phyloP scores from a whole-genome alignment of 1,140 invertebrate genomes.

The Drosophila mauritiana region DNA sequence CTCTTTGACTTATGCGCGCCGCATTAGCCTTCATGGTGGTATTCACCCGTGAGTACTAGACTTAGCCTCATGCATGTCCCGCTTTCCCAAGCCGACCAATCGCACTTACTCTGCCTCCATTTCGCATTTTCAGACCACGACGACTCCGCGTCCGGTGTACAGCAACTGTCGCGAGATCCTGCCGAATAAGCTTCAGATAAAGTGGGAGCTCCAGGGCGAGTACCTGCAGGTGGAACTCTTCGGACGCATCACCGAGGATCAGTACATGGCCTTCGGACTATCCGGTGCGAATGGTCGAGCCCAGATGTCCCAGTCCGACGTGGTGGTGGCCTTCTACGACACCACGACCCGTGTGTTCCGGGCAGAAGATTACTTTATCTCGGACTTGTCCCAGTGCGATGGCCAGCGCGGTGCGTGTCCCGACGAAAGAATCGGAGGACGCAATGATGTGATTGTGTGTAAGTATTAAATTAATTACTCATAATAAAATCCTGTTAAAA shows the following conservation, averaged over 20 bases:
- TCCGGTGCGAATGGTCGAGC: constrained; percentile 90
- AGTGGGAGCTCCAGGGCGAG: constrained; percentile 91
- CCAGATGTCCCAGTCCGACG: constrained; percentile 92
- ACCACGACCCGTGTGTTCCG: constrained; percentile 88
- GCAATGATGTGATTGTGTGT: constrained; percentile 91
- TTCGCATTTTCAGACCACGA: constrained; percentile 85
- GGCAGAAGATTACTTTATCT: constrained; percentile 94
- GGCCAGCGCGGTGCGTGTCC: constrained; percentile 93
- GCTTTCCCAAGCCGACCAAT: too few relatives aligned
- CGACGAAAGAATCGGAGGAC: constrained; percentile 91
- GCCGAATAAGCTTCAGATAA: constrained; percentile 91
- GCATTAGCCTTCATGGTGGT: constrained; percentile 93
- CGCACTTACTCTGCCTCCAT: background rate
- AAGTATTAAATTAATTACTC: constrained; percentile 1
- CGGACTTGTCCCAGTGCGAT: constrained; percentile 92
- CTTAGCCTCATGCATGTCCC: constrained; percentile 61
- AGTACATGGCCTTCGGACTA: constrained; percentile 95
- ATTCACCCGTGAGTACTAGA: constrained; percentile 92
- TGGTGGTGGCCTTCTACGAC: constrained; percentile 93
- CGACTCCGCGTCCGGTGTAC: constrained; percentile 86
- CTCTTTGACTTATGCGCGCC: constrained; percentile 71
- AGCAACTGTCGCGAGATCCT: constrained; percentile 93
- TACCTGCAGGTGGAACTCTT: constrained; percentile 91
- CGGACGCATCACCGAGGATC: constrained; percentile 91
- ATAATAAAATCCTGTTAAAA: background rate